Conservation (phyloP, 2,888 invertebrate species). For the Drosophila pseudotalamancana region DNA sequence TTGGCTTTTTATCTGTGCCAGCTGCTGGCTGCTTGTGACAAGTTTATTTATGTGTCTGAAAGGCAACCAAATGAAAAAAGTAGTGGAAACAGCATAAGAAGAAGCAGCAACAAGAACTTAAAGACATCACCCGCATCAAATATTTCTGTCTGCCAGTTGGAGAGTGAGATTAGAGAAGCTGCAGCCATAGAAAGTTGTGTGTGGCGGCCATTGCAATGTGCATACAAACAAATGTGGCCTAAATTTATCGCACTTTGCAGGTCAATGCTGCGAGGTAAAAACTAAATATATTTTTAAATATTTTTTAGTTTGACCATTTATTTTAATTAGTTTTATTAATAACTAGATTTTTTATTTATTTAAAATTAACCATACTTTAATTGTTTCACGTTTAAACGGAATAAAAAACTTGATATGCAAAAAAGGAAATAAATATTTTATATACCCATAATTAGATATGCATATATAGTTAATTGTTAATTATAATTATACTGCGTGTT, state of each 20-base stretch:
- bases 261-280: background rate
- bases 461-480: no score
- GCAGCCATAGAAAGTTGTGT: constrained; percentile 48
- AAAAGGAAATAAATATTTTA: no score
- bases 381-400: no score
- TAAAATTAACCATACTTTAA: no score
- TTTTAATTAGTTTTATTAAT: no score
- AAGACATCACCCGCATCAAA: constrained; percentile 52
- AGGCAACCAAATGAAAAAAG: constrained; percentile 50
- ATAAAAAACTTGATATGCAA: no score
- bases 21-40: constrained; percentile 58
- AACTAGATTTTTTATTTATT: no score
- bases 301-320: no score
- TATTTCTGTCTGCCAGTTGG: constrained; percentile 53
- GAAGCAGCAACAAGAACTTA: constrained; percentile 49
- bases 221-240: background rate
- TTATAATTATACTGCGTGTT: no score
- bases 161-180: constrained; percentile 16
- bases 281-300: background rate
- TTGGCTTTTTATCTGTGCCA: constrained; percentile 57
- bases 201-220: constrained; percentile 20
- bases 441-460: no score
- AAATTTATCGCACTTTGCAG: background rate
- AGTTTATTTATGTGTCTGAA: constrained; percentile 75
- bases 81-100: constrained; percentile 20